These are phyloP conservation scores for Calliopsis andreniformis DNA, from an alignment of 1,140 invertebrate species.

Conservation along the genomic window DNA sequence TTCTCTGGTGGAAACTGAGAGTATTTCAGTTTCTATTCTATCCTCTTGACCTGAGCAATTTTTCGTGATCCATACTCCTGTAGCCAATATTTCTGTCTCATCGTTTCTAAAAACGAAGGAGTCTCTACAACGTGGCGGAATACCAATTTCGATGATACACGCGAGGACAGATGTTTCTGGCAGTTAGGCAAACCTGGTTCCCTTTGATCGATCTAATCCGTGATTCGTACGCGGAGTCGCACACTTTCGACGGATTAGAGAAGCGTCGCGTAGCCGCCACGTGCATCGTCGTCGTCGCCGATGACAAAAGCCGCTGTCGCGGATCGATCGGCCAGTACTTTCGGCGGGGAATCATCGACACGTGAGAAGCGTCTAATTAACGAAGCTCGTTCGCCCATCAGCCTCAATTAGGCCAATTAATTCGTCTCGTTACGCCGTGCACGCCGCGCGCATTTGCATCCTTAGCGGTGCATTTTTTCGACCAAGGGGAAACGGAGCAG, in stretches of 20 bases:
- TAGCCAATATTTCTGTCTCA: no score
- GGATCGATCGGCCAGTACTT: slow-evolving; percentile 43
- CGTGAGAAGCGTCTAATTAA: slow-evolving; percentile 25
- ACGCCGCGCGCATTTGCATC: background rate
- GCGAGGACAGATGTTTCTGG: slow-evolving; percentile 45
- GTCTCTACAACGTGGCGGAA: slow-evolving; percentile 21
- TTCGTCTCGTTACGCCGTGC: slow-evolving; percentile 18
- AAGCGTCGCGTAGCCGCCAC: background rate
- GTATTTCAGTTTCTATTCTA: no score
- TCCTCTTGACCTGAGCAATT: no score
- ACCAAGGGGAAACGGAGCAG: background rate
- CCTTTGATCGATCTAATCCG: slow-evolving; percentile 55
- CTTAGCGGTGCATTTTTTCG: background rate
- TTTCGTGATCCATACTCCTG: no score
- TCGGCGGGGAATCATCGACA: slow-evolving; percentile 20
- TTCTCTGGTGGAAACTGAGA: no score
- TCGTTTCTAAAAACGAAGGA: no score
- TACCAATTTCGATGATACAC: background rate
- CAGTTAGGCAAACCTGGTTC: background rate
- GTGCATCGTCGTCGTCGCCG: background rate
- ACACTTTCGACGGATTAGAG: slow-evolving; percentile 45
- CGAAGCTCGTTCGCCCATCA: slow-evolving; percentile 5
- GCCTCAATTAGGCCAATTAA: slow-evolving; percentile 26
- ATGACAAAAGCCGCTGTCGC: slow-evolving; percentile 3
- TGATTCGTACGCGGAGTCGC: slow-evolving; percentile 48